Percentiles rank a stretch among this genome's conserved stretches.
These are phyloP conservation scores for Himantopus leucocephalus DNA, from an alignment of 2,113 vertebrate genomes.

Conservation along the genomic window DNA sequence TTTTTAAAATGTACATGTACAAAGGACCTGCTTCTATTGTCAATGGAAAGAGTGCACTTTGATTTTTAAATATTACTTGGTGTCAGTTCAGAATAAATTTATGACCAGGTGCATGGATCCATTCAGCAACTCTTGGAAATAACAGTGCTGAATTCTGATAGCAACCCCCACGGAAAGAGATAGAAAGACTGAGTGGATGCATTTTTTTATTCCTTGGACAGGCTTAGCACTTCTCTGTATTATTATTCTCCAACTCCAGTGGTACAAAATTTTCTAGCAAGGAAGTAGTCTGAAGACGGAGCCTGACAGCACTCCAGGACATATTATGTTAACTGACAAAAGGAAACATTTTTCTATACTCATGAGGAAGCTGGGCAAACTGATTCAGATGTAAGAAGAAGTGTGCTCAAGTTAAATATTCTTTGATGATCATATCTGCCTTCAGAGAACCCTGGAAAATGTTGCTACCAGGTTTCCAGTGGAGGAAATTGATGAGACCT, in stretches of 20 bases:
- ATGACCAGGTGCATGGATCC: background rate
- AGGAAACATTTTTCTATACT: constrained; percentile 4
- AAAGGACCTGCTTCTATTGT: background rate
- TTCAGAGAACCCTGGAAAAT: background rate
- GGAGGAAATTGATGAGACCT: background rate
- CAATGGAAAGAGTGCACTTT: background rate
- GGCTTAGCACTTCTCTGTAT: background rate
- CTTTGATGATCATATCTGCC: background rate
- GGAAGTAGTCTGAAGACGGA: background rate
- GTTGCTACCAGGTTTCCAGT: background rate
- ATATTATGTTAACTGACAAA: background rate
- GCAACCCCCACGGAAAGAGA: background rate
- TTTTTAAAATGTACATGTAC: background rate
- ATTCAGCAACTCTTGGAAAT: background rate
- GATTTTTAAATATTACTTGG: background rate
- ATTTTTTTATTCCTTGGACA: background rate
- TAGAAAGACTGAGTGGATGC: background rate
- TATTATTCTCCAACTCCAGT: background rate
- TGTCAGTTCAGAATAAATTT: background rate
- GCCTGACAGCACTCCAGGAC: background rate
- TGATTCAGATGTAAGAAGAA: background rate
- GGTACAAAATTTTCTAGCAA: background rate
- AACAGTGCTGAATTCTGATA: background rate
- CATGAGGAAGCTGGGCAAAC: background rate
- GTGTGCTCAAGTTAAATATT: background rate